phyloP scores from a whole-genome alignment of 53 echinoderm and acorn worm genomes.

The Paracentrotus lividus region DNA sequence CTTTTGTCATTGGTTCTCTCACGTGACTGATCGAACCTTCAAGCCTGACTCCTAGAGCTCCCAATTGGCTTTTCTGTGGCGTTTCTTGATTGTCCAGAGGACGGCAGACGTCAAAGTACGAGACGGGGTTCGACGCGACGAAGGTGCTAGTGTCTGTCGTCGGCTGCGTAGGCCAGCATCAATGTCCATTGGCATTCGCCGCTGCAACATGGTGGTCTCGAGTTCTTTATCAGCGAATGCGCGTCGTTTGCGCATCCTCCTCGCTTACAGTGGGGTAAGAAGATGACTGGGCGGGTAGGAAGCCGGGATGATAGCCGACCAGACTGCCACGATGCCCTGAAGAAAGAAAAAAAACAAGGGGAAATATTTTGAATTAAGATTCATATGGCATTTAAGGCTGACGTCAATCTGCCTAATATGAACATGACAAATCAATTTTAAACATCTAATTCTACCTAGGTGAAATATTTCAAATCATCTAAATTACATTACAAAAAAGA shows the following conservation, averaged over 20 bases:
- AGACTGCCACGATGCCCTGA: constrained; percentile 76
- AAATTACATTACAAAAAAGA: no score
- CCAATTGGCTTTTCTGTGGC: neutral
- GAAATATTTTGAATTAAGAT: neutral
- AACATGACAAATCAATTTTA: no score
- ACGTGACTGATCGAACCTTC: neutral
- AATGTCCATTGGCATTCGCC: constrained; percentile 94
- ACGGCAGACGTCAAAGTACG: neutral
- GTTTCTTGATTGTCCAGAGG: neutral
- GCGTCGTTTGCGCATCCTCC: constrained; percentile 94
- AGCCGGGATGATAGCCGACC: constrained; percentile 74
- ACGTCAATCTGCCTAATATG: no score
- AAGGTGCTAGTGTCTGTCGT: constrained; percentile 47
- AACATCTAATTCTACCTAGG: no score
- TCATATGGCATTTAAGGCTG: no score
- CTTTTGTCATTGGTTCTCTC: neutral
- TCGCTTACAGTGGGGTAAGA: constrained; percentile 95
- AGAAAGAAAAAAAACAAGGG: neutral
- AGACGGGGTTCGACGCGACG: constrained; percentile 17
- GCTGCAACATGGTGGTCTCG: constrained; percentile 91
- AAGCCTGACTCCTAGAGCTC: neutral
- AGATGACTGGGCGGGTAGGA: constrained; percentile 85
- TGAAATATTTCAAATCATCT: no score
- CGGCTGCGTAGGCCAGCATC: constrained; percentile 79
- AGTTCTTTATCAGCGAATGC: constrained; percentile 97